Evolutionary conservation across 2,797 vertebrate species (phyloP), one percentile per base, ranked within the genome.

Genomic region (Alectoris magna): DNA sequence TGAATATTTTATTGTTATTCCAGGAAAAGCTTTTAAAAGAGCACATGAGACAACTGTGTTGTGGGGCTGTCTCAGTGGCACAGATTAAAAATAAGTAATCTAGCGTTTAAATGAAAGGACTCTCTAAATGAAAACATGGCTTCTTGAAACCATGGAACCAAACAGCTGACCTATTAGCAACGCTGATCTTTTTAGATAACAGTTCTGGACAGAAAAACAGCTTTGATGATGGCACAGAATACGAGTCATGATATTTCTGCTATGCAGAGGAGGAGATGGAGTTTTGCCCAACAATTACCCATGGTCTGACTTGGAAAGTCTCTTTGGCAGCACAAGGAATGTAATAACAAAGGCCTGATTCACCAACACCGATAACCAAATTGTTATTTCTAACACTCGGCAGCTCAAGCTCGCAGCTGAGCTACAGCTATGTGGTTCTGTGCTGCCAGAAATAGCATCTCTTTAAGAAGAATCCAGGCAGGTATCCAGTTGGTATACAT

Each of bases 1-100:
- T 98, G 90, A 97, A 97, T 98, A 97, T 98, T 98, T 98, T 81
- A 98, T 97, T 95, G 91, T 96, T 96, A 93, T 98, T 97, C 96
- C 97, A 93, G 97, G 95, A 98, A 98, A 97, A 85, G 96, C 97
- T 98, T 97, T 98, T 97, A 97, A 95, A 97, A 94, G 88, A 94
- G 94, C 83, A 96, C 87, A 96, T 3, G 41, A 95, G 94, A 94
- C 88, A 95, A 94, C 31, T 79, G 92, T 93, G 96, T 91, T 44
- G 75, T 56, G 87, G 53, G 88, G 85, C 59, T 80, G 82, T 86
- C 88, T 97, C 17, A 0, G 80, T 95, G 88, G 90, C 63, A 82
- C 46, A 77, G 36, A 79, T 88, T 62, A 92, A 90, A 87, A 96
- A 95, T 71, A 91, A 90, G 90, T 66, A 81, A 59, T 74, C 68